Percentiles rank a stretch among this genome's conserved stretches.
Conservation (phyloP, 2,113 vertebrate species). For the Mesembrinibis cayennensis region DNA sequence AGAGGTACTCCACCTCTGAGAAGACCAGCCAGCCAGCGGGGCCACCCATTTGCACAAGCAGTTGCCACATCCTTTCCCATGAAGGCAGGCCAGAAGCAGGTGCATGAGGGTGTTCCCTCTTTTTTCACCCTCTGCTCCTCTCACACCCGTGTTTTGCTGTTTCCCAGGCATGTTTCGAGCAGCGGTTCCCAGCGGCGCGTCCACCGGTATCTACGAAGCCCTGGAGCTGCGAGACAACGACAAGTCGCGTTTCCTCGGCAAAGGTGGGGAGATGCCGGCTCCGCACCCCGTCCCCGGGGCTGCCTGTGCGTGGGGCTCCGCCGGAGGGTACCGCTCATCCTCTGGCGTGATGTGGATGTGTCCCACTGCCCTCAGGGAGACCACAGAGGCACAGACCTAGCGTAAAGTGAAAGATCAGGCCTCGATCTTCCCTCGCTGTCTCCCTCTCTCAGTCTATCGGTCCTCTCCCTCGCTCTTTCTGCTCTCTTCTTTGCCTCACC, state of each 20-base stretch:
- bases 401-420: not conserved
- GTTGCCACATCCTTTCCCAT: not conserved
- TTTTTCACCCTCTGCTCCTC: not conserved
- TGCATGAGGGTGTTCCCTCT: not conserved
- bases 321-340: not conserved
- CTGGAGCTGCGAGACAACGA: constrained; percentile 90
- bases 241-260: constrained; percentile 90
- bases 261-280: constrained; percentile 75
- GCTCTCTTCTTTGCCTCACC: constrained; percentile 46
- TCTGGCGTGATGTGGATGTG: not conserved
- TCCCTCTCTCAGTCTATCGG: not conserved
- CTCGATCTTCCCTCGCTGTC: not conserved
- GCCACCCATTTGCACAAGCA: not conserved
- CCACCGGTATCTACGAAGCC: constrained; percentile 91
- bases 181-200: constrained; percentile 89
- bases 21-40: not conserved
- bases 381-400: not conserved
- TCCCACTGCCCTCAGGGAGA: not conserved
- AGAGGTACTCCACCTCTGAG: not conserved
- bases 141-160: not conserved
- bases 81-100: not conserved
- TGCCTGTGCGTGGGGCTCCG: not conserved
- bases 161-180: constrained; percentile 84
- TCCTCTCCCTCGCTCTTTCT: not conserved
- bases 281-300: fast-evolving